Evolutionary conservation across 2,113 vertebrate species (phyloP).

Genomic region (Pipa parva): DNA sequence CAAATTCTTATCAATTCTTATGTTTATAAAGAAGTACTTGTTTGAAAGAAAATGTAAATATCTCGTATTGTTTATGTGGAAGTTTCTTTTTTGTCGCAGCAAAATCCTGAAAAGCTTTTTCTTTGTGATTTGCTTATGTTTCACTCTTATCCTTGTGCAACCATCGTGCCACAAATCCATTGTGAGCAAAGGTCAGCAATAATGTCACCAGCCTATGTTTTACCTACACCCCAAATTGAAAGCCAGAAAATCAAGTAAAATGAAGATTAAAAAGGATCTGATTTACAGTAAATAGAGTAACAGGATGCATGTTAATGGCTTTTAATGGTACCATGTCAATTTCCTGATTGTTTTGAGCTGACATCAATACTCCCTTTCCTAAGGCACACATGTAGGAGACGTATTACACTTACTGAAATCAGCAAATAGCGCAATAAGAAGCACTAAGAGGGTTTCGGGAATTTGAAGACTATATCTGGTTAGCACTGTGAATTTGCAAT

Average conservation of each 20-base stretch:
- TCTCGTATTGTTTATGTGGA: no score
- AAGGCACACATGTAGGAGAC: slow-evolving; percentile 12
- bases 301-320: slow-evolving; percentile 33
- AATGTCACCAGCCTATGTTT: neutral
- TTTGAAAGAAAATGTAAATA: no score
- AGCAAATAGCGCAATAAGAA: neutral
- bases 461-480: neutral
- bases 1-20: no score
- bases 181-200: neutral
- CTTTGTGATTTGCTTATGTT: no score
- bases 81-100: no score
- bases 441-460: slow-evolving; percentile 10
- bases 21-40: no score
- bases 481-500: neutral
- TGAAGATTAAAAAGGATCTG: neutral
- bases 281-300: slow-evolving; percentile 26
- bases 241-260: slow-evolving; percentile 9
- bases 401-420: slow-evolving; percentile 28
- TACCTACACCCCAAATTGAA: slow-evolving; percentile 1
- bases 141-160: neutral
- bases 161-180: neutral
- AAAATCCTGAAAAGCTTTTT: no score
- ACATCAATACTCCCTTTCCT: slow-evolving; percentile 26
- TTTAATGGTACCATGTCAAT: slow-evolving; percentile 39
- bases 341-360: slow-evolving; percentile 30